A percentile compares a stretch with the other conserved stretches of the same genome.
Evolutionary conservation across 2,888 invertebrate species (phyloP).

Genomic region (Pollenia amentaria): DNA sequence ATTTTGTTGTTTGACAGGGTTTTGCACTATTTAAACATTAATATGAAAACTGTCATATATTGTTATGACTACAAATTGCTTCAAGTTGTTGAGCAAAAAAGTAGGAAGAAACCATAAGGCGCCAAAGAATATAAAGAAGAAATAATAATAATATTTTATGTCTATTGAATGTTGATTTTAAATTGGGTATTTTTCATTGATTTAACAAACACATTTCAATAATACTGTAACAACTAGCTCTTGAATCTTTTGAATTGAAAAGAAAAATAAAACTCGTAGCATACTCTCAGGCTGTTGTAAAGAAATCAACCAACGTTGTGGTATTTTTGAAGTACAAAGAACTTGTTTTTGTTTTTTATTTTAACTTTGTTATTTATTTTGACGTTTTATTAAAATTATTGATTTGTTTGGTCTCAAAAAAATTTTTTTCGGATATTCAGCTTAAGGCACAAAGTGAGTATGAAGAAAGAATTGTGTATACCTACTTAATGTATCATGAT

Average conservation of each 20-base stretch:
- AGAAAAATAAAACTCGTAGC: constrained; percentile 2
- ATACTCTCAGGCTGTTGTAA: constrained; percentile 20
- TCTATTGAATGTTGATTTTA: constrained; percentile 48
- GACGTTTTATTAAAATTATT: constrained; percentile 39
- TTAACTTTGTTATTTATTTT: constrained; percentile 27
- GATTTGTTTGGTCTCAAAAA: not conserved
- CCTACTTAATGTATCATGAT: not conserved
- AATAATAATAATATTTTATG: constrained; percentile 16
- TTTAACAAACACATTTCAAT: constrained; percentile 29
- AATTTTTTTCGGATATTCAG: not conserved
- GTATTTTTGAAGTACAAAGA: not conserved
- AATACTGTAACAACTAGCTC: not conserved
- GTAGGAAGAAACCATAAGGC: constrained; percentile 29
- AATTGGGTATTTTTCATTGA: constrained; percentile 48
- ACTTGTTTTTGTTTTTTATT: not conserved
- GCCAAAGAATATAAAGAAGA: constrained; percentile 3
- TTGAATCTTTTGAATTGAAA: not conserved
- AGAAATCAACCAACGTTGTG: not conserved
- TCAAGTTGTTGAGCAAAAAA: constrained; percentile 35
- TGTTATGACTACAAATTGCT: constrained; percentile 60
- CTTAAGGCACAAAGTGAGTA: constrained; percentile 21
- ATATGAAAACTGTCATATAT: constrained; percentile 67
- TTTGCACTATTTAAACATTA: constrained; percentile 41
- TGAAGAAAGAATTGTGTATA: no score
- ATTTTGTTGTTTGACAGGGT: constrained; percentile 23